phyloP scores from a whole-genome alignment of 1,140 invertebrate genomes.

The Capitella teleta region DNA sequence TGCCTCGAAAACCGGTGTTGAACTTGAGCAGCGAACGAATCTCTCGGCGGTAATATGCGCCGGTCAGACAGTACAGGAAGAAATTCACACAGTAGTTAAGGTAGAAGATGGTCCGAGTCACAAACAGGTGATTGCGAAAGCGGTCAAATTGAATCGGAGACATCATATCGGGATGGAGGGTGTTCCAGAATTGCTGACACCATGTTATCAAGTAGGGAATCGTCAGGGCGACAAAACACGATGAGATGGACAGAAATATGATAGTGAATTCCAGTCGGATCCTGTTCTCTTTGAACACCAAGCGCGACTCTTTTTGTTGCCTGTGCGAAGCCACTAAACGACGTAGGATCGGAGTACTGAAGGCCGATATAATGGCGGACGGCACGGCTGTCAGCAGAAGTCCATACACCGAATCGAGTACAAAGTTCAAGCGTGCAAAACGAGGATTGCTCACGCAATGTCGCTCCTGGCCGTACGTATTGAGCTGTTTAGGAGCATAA shows the following conservation, averaged over 20 bases:
- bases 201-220: constrained; percentile 26
- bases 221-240: constrained; percentile 15
- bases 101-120: constrained; percentile 29
- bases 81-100: constrained; percentile 36
- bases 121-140: constrained; percentile 14
- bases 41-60: constrained; percentile 23
- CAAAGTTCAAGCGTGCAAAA: constrained; percentile 18
- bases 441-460: constrained; percentile 15
- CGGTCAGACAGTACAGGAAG: constrained; percentile 33
- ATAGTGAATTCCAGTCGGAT: constrained; percentile 15
- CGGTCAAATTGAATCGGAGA: neutral
- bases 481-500: too few species aligned
- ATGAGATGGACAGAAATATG: constrained; percentile 23
- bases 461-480: neutral
- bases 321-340: constrained; percentile 11
- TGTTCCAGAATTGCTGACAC: constrained; percentile 16
- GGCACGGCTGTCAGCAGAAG: constrained; percentile 27
- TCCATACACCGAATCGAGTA: constrained; percentile 26
- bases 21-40: too few species aligned
- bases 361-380: constrained; percentile 21
- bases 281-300: constrained; percentile 13
- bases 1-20: too few species aligned
- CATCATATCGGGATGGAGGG: neutral
- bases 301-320: constrained; percentile 9
- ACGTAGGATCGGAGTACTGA: constrained; percentile 26